These are phyloP conservation scores for Ciona savignyi DNA, from an alignment of 23 tunicate species.

Conservation along the genomic window DNA sequence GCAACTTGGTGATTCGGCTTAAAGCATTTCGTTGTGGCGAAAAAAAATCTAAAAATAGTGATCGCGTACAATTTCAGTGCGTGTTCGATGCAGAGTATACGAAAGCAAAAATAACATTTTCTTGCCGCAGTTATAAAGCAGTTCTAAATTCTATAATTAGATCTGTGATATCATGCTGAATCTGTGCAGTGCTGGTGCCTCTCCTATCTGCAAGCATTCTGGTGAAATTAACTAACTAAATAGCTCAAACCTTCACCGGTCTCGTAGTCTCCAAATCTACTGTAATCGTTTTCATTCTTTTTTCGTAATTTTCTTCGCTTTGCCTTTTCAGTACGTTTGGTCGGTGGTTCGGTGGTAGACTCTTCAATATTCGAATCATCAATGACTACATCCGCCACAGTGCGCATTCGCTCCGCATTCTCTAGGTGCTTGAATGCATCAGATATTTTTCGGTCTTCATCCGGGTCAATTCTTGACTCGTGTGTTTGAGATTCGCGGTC, in stretches of 20 bases:
- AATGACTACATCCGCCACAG: conserved; percentile 28
- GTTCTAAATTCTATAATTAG: too few relatives aligned
- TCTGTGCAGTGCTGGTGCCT: too few relatives aligned
- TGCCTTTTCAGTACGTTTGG: not conserved
- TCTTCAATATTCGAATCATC: conserved; percentile 4
- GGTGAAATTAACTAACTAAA: not conserved
- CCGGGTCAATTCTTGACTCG: conserved; percentile 27
- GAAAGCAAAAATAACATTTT: too few relatives aligned
- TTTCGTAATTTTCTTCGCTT: conserved; percentile 1
- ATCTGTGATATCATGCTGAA: too few relatives aligned
- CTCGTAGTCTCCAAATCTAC: conserved; percentile 49
- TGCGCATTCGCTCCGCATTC: conserved; percentile 33
- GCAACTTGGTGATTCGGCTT: not conserved
- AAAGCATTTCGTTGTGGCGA: not conserved
- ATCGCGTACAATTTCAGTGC: too few relatives aligned
- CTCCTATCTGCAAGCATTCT: too few relatives aligned
- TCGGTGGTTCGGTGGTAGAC: not conserved
- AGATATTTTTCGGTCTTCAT: conserved; percentile 34
- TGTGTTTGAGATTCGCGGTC: conserved; percentile 50
- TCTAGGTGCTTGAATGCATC: conserved; percentile 44
- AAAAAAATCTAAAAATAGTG: too few relatives aligned
- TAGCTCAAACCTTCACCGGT: conserved; percentile 75
- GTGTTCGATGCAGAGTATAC: too few relatives aligned
- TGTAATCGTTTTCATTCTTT: conserved; percentile 5
- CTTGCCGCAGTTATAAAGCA: too few relatives aligned